Base-by-base conservation (phyloP, 2,888 invertebrate species). In the Heliconius hortense region DNA sequence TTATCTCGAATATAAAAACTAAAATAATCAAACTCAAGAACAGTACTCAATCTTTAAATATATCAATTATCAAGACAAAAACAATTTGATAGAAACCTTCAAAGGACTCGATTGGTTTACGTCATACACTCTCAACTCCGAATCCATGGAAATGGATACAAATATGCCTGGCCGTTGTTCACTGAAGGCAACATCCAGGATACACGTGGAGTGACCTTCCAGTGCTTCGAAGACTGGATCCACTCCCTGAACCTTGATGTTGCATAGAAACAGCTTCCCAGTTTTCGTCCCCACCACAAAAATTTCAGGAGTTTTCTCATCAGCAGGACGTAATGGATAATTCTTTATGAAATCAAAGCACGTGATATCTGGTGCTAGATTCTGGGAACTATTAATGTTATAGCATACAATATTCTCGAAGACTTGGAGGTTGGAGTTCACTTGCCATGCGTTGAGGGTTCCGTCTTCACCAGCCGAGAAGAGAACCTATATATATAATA, bases 311-410 rank as follows among this genome's bases (percentile, higher is more conserved):
- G 84, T 81, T 28, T 86, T 89, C 63, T 91, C 87, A 0, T 88
- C 87, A 21, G 84, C 82, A 0, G 89, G 86, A 0, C 89, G 81
- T 0, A 90, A 75, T 0, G 91, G 89, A 62, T 80, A 87, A 0
- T 83, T 82, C 77, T 88, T 91, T 0, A 89, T 87, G 70, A 91
- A 92, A 73, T 92, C 93, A 56, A 93, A 92, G 78, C 92, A 92
- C 8, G 83, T 89, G 35, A 93, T 88, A 26, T 91, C 90, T 0
- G 88, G 85, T 0, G 81, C 79, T 56, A 83, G 74, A n/a, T 90
- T 89, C 10, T 82, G 83, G 0, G 87, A 84, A 0, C 87, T 87
- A 63, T 90, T 90, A 0, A 93, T 81, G 0, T 78, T 78, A 73
- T 90, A 93, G 0, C 85, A 82, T 0, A 88, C 79, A 0, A 93